phyloP scores from a whole-genome alignment of 2,113 vertebrate species.

The Suncus etruscus region DNA sequence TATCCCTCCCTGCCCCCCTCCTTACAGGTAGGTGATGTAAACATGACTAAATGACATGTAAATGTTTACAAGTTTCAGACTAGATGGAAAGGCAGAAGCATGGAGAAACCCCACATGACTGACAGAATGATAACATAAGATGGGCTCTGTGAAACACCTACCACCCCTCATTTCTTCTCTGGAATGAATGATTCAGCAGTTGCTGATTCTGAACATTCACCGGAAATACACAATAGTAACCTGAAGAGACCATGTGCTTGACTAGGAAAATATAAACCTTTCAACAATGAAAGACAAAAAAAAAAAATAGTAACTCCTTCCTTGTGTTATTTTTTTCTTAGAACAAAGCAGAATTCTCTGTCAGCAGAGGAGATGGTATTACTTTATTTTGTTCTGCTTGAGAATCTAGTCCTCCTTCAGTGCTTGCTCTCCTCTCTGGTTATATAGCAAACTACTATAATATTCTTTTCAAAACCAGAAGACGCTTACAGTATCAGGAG shows the following conservation, averaged over 20 bases:
- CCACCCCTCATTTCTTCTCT: neutral
- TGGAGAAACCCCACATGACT: neutral
- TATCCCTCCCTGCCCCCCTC: neutral
- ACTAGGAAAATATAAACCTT: slow-evolving; percentile 39
- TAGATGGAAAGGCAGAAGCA: neutral
- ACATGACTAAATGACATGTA: neutral
- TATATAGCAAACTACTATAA: slow-evolving; percentile 59
- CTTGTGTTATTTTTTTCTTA: neutral
- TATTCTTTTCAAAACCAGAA: slow-evolving; percentile 66
- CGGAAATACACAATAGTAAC: neutral
- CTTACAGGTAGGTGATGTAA: neutral
- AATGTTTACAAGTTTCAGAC: neutral
- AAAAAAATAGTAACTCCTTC: slow-evolving; percentile 14
- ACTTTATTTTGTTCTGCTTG: slow-evolving; percentile 30
- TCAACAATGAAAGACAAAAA: slow-evolving; percentile 37
- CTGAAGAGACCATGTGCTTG: neutral
- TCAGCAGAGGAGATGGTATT: slow-evolving; percentile 24
- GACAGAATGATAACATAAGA: neutral
- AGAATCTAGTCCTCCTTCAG: neutral
- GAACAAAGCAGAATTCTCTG: slow-evolving; percentile 35
- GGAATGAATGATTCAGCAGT: neutral
- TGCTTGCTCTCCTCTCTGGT: neutral
- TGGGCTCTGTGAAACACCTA: neutral
- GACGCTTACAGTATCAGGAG: slow-evolving; percentile 63
- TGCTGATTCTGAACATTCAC: neutral